phyloP scores from a whole-genome alignment of 2,888 invertebrate genomes.

The Esperia sulphurella region DNA sequence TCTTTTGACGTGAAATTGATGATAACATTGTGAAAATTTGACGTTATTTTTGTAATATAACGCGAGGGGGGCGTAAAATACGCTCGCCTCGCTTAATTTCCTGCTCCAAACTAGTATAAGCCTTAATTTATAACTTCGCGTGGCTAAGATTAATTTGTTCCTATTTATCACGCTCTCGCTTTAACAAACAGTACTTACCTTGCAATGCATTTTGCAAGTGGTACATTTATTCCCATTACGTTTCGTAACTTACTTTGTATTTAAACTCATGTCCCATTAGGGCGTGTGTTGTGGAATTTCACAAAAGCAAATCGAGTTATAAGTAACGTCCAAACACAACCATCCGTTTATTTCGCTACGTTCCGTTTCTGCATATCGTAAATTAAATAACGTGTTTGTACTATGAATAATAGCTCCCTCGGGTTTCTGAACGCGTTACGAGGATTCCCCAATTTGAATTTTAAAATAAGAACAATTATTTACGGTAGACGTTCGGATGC shows the following conservation, averaged over 20 bases:
- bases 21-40: not conserved
- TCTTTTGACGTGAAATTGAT: slow-evolving; percentile 27
- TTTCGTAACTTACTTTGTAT: slow-evolving; percentile 57
- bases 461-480: slow-evolving; percentile 39
- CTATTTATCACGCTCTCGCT: slow-evolving; percentile 47
- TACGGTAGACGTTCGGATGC: slow-evolving; percentile 15
- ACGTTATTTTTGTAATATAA: not conserved
- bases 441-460: slow-evolving; percentile 39
- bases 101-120: slow-evolving; percentile 46
- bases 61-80: slow-evolving; percentile 28
- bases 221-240: slow-evolving; percentile 37
- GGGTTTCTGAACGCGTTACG: slow-evolving; percentile 30
- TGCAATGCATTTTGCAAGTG: slow-evolving; percentile 31
- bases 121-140: slow-evolving; percentile 52
- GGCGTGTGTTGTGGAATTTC: slow-evolving; percentile 57
- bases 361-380: slow-evolving; percentile 61
- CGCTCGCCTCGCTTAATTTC: slow-evolving; percentile 53
- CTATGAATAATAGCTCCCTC: slow-evolving; percentile 49
- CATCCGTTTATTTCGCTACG: slow-evolving; percentile 64
- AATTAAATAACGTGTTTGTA: slow-evolving; percentile 70
- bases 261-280: slow-evolving; percentile 63
- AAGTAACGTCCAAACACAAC: slow-evolving; percentile 55
- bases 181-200: slow-evolving; percentile 41
- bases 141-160: slow-evolving; percentile 53
- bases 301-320: slow-evolving; percentile 72